Evolutionary conservation across 2,888 invertebrate species (phyloP), one percentile per base, ranked within the genome.

Genomic region (Capitulum mitella): DNA sequence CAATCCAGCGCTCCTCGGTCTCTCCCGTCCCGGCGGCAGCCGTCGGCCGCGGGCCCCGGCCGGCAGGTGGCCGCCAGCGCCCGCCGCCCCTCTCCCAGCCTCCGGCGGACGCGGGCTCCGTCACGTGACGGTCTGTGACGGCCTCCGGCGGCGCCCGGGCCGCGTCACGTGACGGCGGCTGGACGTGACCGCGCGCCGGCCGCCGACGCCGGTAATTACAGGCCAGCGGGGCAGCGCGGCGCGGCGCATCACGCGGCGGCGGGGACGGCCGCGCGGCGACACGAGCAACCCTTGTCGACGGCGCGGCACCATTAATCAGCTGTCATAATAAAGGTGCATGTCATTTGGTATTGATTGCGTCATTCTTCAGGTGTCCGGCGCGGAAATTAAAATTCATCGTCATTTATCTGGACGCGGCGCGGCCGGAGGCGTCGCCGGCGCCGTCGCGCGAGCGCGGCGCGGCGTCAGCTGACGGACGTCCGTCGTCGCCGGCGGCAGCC

Each of bases 291-390:
- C 61, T 61, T 61, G 61, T 61, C 61, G 32, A 61, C 61, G 61
- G 12, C 32, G 12, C 61, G 32, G 12, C 61, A 0, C 37, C 70
- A 70, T 70, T 70, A 70, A 70, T 70, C 70, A 32, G 37, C 70
- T 70, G 70, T 70, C 70, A 70, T 70, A 70, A 70, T 70, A 70
- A 70, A 70, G 70, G 70, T 70, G 70, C 70, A 70, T 70, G 70
- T 70, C 70, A 70, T 70, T 70, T 70, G 12, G 70, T 70, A 70
- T 70, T 70, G 70, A 70, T 70, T 70, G 70, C 70, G 70, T 70
- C 37, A 70, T 70, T 37, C 70, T 70, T 70, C 70, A 70, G 26
- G 26, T 70, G 70, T 70, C 70, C 34, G 22, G 22, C 8, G 29
- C 8, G 2, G 70, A 70, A 70, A 70, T 70, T 70, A 70, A 70